Evolutionary conservation across 1,140 invertebrate genomes (phyloP).

Genomic region (Lethocerus indicus): DNA sequence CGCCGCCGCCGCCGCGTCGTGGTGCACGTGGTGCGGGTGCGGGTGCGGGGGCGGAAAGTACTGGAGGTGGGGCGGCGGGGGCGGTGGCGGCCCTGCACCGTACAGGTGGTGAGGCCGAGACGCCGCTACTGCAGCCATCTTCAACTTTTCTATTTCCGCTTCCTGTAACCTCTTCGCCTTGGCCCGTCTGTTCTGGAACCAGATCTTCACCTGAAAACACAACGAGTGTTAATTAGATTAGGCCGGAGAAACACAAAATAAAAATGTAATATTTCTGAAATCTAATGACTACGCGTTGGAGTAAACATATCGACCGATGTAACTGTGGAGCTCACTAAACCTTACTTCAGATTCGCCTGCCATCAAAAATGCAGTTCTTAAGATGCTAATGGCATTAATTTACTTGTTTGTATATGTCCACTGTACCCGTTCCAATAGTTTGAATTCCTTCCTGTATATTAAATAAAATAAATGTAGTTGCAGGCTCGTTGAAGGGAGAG

Average conservation of each 20-base stretch:
- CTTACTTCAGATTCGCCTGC: too few species aligned
- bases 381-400: too few species aligned
- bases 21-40: constrained; percentile 9
- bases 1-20: constrained; percentile 4
- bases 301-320: too few species aligned
- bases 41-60: constrained; percentile 18
- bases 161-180: constrained; percentile 90
- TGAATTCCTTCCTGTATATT: too few species aligned
- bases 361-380: too few species aligned
- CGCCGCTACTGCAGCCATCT: constrained; percentile 53
- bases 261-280: not conserved
- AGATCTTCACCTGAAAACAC: constrained; percentile 74
- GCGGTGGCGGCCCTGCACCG: constrained; percentile 27
- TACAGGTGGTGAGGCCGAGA: constrained; percentile 33
- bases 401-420: too few species aligned
- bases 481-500: too few species aligned
- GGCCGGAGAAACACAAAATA: constrained; percentile 3
- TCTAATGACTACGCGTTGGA: too few species aligned
- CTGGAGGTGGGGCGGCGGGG: constrained; percentile 23
- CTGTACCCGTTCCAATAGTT: too few species aligned
- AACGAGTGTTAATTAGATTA: constrained; percentile 5
- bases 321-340: too few species aligned
- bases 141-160: constrained; percentile 79
- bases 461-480: too few species aligned
- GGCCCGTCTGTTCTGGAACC: constrained; percentile 92